These are phyloP conservation scores for Drosophila nigricruria DNA, from an alignment of 2,888 invertebrate species.

Conservation along the genomic window DNA sequence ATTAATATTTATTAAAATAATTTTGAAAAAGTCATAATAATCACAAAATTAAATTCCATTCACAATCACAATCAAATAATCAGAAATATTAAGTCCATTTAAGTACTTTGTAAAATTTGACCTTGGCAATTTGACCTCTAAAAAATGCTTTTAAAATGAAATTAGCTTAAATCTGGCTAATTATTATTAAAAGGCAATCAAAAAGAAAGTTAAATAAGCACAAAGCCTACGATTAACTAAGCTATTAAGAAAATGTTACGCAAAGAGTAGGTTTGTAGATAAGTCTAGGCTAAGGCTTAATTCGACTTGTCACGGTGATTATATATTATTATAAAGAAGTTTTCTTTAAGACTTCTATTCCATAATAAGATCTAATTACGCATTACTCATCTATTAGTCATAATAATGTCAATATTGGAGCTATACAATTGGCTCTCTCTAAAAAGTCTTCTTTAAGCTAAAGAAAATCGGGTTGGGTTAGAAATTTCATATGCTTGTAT, in stretches of 20 bases:
- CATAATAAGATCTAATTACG: background rate
- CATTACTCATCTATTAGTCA: too few relatives aligned
- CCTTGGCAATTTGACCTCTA: constrained; percentile 14
- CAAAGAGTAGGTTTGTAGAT: background rate
- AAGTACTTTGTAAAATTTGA: constrained; percentile 17
- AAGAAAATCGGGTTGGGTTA: background rate
- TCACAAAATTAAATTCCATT: background rate
- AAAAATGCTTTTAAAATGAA: constrained; percentile 14
- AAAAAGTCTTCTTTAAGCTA: background rate
- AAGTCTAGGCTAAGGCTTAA: constrained; percentile 17
- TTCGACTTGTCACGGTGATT: constrained; percentile 43
- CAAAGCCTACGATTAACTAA: constrained; percentile 1
- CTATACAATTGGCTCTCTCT: background rate
- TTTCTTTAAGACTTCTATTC: background rate
- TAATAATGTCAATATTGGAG: background rate
- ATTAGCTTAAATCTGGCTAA: constrained; percentile 6
- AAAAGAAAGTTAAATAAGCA: constrained; percentile 35
- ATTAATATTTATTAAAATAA: background rate
- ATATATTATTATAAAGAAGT: too few relatives aligned
- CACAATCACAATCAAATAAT: background rate
- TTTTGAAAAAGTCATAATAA: background rate
- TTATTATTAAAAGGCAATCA: constrained; percentile 17
- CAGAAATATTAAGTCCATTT: background rate
- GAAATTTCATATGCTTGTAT: background rate
- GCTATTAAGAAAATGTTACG: background rate